Evolutionary conservation across 2,113 vertebrate genomes (phyloP).

Genomic region (Suricata suricatta): DNA sequence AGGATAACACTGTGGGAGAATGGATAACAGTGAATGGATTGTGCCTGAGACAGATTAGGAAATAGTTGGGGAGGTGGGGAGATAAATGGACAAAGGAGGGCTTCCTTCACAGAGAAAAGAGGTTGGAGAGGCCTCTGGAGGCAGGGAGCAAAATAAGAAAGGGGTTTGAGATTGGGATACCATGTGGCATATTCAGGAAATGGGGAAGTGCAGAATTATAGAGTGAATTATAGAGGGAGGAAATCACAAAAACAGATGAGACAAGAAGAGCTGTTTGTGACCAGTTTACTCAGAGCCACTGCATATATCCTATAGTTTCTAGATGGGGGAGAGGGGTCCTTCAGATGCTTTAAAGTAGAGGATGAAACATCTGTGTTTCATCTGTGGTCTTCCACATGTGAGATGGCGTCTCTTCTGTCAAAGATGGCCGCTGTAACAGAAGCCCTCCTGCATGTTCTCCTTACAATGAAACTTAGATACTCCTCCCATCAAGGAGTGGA

Average conservation of each 20-base stretch:
- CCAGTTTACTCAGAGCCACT: background rate
- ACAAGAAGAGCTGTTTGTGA: background rate
- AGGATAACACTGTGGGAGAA: no score
- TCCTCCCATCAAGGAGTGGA: background rate
- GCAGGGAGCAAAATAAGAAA: background rate
- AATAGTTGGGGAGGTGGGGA: background rate
- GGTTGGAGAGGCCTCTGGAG: background rate
- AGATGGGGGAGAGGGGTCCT: background rate
- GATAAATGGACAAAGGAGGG: background rate
- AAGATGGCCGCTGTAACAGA: background rate
- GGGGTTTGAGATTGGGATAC: background rate
- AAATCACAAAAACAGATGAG: background rate
- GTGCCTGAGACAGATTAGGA: background rate
- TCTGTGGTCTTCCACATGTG: background rate
- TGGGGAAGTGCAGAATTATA: background rate
- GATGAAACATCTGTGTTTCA: background rate
- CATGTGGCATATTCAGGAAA: background rate
- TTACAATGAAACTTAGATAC: background rate
- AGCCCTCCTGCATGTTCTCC: background rate
- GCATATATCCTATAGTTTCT: background rate
- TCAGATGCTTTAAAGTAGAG: background rate
- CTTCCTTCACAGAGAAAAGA: background rate
- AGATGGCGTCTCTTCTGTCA: background rate
- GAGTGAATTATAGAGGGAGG: background rate
- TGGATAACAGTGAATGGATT: background rate